Evolutionary conservation across 2,888 invertebrate genomes (phyloP), one percentile per base, ranked within the genome.

Genomic region (Parnassius orleans): DNA sequence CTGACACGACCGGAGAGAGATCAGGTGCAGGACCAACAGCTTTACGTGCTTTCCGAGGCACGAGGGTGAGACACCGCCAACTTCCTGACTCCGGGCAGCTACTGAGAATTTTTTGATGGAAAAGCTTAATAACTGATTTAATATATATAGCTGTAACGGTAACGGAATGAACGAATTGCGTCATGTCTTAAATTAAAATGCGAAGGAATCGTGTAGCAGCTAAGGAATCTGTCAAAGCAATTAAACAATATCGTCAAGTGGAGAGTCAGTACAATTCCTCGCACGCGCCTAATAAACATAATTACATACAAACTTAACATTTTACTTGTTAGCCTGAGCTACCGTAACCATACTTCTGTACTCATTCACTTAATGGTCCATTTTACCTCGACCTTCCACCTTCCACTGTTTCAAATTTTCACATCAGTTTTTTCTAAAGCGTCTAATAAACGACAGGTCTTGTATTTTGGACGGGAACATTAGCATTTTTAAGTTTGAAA

Each of bases 401-500:
- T 3, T 14, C 57, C 51, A 62, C 51, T 66, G 66, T 57, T 64
- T 59, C 43, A 48, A n/a, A n/a, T 12, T 19, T 11, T 48, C n/a
- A 1, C 3, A n/a, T 44, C 64, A 65, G 15, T 60, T 68, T 54
- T 68, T 68, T 65, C 65, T 66, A 67, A 68, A 67, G 51, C 64
- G 47, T 60, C 53, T 60, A 54, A 63, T 65, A 64, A 50, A 57
- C 53, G 47, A 55, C 65, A 50, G 63, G 48, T 57, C 66, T 51
- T 9, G 57, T 58, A 53, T 33, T 19, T 56, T 62, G 63, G 64
- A 44, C 33, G 33, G 1, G 11, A 2, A 12, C 65, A 77, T 79
- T 83, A 77, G 75, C 83, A 84, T 84, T 81, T 83, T 78, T 70
- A 75, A 75, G 64, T 71, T 71, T 80, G 79, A 83, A 83, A 84